phyloP scores from a whole-genome alignment of 2,113 vertebrate species.

The Muntiacus muntjak region DNA sequence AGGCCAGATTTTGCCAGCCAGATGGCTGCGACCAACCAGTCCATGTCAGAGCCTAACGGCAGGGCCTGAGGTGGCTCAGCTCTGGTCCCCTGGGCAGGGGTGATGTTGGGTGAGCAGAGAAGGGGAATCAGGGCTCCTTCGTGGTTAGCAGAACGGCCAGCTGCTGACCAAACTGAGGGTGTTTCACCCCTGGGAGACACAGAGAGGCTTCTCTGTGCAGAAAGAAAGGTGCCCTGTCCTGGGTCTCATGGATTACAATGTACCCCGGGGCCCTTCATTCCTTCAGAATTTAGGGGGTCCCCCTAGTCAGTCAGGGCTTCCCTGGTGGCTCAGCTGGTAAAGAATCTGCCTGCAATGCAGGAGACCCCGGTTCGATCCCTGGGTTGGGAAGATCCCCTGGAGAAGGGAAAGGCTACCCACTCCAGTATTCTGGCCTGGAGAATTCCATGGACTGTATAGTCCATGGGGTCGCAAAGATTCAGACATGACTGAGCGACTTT shows the following conservation, averaged over 20 bases:
- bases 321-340: not conserved
- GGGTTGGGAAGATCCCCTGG: not conserved
- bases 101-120: not conserved
- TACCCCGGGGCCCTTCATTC: rapidly evolving
- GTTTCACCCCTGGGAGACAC: rapidly evolving
- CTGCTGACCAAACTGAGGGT: not conserved
- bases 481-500: not conserved
- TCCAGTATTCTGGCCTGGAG: not conserved
- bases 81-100: not conserved
- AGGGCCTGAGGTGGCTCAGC: not conserved
- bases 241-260: too few relatives aligned
- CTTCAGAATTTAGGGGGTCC: not conserved
- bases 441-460: not conserved
- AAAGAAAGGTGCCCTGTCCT: not conserved
- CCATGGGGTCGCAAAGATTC: not conserved
- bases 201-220: not conserved
- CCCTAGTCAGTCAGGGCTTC: not conserved
- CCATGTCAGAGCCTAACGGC: not conserved
- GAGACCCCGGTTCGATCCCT: not conserved
- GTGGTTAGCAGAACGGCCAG: rapidly evolving
- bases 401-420: not conserved
- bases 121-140: not conserved
- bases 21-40: not conserved
- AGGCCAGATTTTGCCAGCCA: not conserved
- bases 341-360: not conserved